Percentiles rank a stretch among this genome's conserved stretches.
phyloP scores from a whole-genome alignment of 2,113 vertebrate genomes.

The Hirundichthys speculiger region DNA sequence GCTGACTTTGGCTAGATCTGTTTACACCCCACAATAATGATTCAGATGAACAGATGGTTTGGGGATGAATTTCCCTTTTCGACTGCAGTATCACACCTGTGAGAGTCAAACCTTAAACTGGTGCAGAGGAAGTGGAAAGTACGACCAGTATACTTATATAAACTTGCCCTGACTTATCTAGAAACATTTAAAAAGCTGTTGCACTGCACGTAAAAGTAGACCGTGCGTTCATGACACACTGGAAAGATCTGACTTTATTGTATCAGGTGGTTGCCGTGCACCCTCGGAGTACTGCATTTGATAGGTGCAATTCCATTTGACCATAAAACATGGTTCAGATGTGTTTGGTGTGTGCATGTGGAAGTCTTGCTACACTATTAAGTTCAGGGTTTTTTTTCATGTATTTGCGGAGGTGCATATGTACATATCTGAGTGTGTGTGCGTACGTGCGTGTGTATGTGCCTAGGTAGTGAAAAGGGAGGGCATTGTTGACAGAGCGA shows the following conservation, averaged over 20 bases:
- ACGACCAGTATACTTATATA: too few relatives aligned
- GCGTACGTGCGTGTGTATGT: slow-evolving; percentile 38
- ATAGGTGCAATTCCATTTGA: background rate
- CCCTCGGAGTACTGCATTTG: too few relatives aligned
- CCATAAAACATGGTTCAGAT: background rate
- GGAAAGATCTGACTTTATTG: background rate
- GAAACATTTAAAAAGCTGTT: too few relatives aligned
- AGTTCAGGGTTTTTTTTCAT: background rate
- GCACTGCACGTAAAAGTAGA: too few relatives aligned
- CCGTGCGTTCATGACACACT: too few relatives aligned
- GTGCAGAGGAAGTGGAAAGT: too few relatives aligned
- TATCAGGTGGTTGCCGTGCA: background rate
- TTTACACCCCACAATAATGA: slow-evolving; percentile 66
- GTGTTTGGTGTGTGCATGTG: background rate
- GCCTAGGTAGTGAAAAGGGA: slow-evolving; percentile 22
- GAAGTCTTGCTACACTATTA: background rate
- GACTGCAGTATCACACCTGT: slow-evolving; percentile 27
- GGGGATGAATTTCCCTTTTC: slow-evolving; percentile 24
- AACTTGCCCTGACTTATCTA: too few relatives aligned
- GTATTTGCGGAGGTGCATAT: background rate
- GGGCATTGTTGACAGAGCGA: slow-evolving; percentile 67
- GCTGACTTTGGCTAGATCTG: slow-evolving; percentile 56
- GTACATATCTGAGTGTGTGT: slow-evolving; percentile 15
- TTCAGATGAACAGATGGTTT: slow-evolving; percentile 41
- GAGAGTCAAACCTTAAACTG: slow-evolving; percentile 12